Evolutionary conservation across 2,797 vertebrate genomes (phyloP).

Genomic region (Pogonophryne albipinna): DNA sequence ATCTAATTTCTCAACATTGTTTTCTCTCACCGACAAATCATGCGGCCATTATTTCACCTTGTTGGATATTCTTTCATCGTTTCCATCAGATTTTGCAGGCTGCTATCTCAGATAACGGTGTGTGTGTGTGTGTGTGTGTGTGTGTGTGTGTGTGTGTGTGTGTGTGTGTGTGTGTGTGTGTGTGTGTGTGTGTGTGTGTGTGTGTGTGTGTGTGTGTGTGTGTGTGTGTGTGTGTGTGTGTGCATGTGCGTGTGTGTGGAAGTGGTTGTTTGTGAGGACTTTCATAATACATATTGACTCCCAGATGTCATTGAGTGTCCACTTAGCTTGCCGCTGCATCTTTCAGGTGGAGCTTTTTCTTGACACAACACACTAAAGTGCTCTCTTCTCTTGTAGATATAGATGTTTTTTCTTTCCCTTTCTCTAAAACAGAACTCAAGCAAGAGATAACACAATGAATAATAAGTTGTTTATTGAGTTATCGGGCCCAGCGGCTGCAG

Average conservation of each 20-base stretch:
- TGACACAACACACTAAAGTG: constrained; percentile 46
- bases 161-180: constrained; percentile 8
- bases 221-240: constrained; percentile 9
- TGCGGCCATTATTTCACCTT: constrained; percentile 34
- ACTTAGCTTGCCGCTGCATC: constrained; percentile 30
- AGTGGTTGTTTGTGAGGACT: constrained; percentile 13
- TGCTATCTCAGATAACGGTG: constrained; percentile 36
- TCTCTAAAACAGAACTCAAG: constrained; percentile 38
- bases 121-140: constrained; percentile 9
- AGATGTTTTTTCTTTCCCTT: constrained; percentile 21
- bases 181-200: constrained; percentile 9
- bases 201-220: constrained; percentile 10
- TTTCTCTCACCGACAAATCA: constrained; percentile 15
- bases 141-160: constrained; percentile 9
- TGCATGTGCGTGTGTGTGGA: too few relatives aligned
- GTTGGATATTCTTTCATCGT: constrained; percentile 41
- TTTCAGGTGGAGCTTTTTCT: constrained; percentile 49
- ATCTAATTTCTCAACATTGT: constrained; percentile 52
- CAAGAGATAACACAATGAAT: constrained; percentile 59
- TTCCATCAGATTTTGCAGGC: constrained; percentile 57
- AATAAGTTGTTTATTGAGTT: constrained; percentile 63
- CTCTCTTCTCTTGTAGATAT: constrained; percentile 55
- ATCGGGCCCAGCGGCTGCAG: constrained; percentile 20
- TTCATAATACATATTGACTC: constrained; percentile 53
- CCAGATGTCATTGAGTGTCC: constrained; percentile 57